phyloP scores from a whole-genome alignment of 2,797 vertebrate species.

The Mus minutoides region DNA sequence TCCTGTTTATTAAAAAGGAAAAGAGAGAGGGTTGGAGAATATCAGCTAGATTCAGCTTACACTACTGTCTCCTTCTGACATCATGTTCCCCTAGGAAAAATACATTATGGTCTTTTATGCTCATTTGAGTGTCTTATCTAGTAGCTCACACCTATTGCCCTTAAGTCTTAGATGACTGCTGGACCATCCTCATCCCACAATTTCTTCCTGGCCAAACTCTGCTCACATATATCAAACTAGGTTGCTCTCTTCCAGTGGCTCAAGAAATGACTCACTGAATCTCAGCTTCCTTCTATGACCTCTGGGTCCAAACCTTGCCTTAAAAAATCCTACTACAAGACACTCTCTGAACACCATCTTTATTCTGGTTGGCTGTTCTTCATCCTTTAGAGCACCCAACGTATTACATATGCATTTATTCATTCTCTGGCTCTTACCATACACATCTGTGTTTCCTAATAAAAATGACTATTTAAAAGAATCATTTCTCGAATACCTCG shows the following conservation, averaged over 20 bases:
- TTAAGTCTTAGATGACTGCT: accelerated
- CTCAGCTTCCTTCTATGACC: background rate
- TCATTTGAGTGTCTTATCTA: background rate
- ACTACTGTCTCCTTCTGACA: background rate
- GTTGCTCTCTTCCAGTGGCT: accelerated
- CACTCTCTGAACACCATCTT: too few species aligned
- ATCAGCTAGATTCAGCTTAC: background rate
- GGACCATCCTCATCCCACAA: accelerated
- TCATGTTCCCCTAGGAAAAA: too few species aligned
- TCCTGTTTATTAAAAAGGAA: background rate
- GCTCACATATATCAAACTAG: accelerated
- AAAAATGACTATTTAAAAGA: background rate
- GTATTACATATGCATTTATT: background rate
- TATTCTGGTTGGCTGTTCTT: background rate
- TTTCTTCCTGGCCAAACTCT: background rate
- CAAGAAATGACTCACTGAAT: accelerated
- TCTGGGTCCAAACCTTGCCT: background rate
- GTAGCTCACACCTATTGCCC: background rate
- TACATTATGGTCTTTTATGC: background rate
- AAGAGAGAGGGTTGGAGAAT: background rate
- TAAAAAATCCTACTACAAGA: background rate
- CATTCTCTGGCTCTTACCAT: background rate
- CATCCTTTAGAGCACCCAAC: background rate
- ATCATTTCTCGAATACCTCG: background rate
- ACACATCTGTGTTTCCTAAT: background rate